These are phyloP conservation scores for Neostethus bicornis DNA, from an alignment of 2,797 vertebrate species.

Conservation along the genomic window DNA sequence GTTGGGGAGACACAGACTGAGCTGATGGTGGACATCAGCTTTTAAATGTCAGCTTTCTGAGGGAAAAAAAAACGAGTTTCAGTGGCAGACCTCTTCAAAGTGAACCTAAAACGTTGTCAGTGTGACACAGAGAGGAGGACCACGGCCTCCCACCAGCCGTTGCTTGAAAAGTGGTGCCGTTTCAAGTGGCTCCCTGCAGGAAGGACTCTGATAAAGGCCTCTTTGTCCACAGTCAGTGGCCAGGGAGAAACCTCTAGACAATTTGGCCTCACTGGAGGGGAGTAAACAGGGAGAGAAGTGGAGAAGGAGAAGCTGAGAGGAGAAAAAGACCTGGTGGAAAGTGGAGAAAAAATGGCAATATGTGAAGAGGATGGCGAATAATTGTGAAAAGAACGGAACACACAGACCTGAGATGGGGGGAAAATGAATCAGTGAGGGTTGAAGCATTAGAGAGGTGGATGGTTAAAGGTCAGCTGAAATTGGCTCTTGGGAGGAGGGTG, in stretches of 20 bases:
- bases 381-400: constrained; percentile 11
- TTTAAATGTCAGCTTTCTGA: constrained; percentile 15
- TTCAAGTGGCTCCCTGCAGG: constrained; percentile 43
- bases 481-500: constrained; percentile 61
- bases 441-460: constrained; percentile 37
- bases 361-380: background rate
- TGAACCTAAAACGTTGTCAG: constrained; percentile 24
- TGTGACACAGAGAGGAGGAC: constrained; percentile 24
- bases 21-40: constrained; percentile 9
- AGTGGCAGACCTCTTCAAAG: constrained; percentile 16
- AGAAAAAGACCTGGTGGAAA: background rate
- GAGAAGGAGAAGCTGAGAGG: constrained; percentile 6
- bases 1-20: constrained; percentile 1
- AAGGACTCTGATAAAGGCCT: constrained; percentile 47
- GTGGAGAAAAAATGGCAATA: background rate
- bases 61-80: constrained; percentile 16
- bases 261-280: constrained; percentile 37
- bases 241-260: constrained; percentile 38
- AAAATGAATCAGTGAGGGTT: constrained; percentile 8
- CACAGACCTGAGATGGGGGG: constrained; percentile 20
- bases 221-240: constrained; percentile 43
- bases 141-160: constrained; percentile 6
- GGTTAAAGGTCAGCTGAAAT: constrained; percentile 72
- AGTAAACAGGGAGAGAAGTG: constrained; percentile 20
- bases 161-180: constrained; percentile 29